Percentiles rank a stretch among this genome's conserved stretches.
phyloP scores from a whole-genome alignment of 2,888 invertebrate genomes.

The Bursaphelenchus okinawaensis region DNA sequence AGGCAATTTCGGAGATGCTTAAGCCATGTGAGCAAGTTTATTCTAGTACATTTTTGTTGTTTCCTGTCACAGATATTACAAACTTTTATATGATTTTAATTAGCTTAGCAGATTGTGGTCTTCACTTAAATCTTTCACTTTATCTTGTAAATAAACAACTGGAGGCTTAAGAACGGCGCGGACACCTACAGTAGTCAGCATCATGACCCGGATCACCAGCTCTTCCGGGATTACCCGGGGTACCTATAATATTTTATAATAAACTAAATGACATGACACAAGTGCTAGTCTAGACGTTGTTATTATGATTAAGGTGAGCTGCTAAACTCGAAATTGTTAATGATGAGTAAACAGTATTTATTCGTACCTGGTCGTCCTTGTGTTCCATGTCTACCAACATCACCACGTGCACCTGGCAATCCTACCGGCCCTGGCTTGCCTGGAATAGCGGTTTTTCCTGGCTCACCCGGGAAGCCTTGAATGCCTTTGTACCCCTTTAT shows the following conservation, averaged over 20 bases:
- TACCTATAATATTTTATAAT: constrained; percentile 4
- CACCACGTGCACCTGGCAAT: neutral
- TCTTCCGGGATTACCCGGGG: constrained; percentile 16
- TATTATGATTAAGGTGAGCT: too few species aligned
- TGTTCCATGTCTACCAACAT: neutral
- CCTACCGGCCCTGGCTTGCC: neutral
- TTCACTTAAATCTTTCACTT: constrained; percentile 5
- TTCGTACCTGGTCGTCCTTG: neutral
- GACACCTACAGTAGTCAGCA: constrained; percentile 17
- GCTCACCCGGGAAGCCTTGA: neutral
- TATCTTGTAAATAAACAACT: constrained; percentile 1
- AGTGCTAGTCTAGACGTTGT: too few species aligned
- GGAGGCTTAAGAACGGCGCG: neutral
- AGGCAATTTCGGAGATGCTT: too few species aligned
- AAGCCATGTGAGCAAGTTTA: too few species aligned
- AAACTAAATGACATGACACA: too few species aligned
- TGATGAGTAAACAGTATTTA: too few species aligned
- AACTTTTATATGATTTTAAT: neutral
- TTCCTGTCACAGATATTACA: neutral
- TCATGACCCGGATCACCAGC: constrained; percentile 22
- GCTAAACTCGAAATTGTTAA: too few species aligned
- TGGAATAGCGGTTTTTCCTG: neutral
- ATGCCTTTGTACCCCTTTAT: neutral
- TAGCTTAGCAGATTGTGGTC: too few species aligned
- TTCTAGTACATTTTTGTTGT: neutral